Conservation (phyloP, 2,113 vertebrate species). For the Paramormyrops kingsleyae region DNA sequence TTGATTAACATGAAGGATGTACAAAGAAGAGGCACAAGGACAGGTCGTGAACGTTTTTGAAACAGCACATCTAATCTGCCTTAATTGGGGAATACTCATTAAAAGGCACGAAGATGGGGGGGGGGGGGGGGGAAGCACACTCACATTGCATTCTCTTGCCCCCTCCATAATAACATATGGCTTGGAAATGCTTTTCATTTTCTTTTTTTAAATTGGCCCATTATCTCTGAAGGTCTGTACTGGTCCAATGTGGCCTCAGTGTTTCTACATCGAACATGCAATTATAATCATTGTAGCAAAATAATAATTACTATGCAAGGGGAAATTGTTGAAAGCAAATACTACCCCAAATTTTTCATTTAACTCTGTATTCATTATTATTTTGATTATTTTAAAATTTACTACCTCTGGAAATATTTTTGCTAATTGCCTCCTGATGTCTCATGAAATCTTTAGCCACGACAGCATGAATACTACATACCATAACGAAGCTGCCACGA, state of each 20-base stretch:
- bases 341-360: neutral
- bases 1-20: neutral
- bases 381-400: neutral
- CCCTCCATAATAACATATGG: slow-evolving; percentile 48
- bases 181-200: slow-evolving; percentile 26
- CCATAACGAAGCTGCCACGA: neutral
- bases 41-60: neutral
- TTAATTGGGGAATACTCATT: slow-evolving; percentile 1
- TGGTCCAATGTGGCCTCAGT: slow-evolving; percentile 27
- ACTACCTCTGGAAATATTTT: slow-evolving; percentile 4
- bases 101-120: slow-evolving; percentile 1
- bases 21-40: neutral
- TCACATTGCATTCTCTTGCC: neutral
- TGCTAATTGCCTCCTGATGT: neutral
- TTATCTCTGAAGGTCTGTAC: slow-evolving; percentile 48
- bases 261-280: neutral
- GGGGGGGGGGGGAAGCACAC: neutral
- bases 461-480: neutral
- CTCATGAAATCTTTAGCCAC: neutral
- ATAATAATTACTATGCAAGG: neutral
- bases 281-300: neutral
- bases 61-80: neutral
- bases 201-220: slow-evolving; percentile 60
- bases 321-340: neutral
- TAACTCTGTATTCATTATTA: neutral